Conservation (phyloP, 2,113 vertebrate species). For the Chloebia gouldiae region DNA sequence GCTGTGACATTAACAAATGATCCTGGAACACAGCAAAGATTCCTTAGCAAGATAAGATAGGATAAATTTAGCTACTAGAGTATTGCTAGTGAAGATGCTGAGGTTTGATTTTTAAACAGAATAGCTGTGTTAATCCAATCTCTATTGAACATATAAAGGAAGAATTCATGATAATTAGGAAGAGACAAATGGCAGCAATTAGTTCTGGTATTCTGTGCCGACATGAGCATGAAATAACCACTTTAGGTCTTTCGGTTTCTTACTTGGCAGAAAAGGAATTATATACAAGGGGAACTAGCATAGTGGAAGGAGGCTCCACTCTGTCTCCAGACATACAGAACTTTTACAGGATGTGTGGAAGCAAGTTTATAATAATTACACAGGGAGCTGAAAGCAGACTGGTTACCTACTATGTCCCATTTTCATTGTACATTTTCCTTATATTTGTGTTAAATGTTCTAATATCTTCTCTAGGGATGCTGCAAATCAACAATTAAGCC, state of each 20-base stretch:
- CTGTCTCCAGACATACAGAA: slow-evolving; percentile 30
- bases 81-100: neutral
- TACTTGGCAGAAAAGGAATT: slow-evolving; percentile 27
- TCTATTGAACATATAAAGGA: slow-evolving; percentile 26
- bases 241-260: slow-evolving; percentile 24
- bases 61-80: slow-evolving; percentile 47
- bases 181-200: slow-evolving; percentile 41
- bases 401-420: neutral
- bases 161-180: slow-evolving; percentile 47
- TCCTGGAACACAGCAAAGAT: slow-evolving; percentile 48
- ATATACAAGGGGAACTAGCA: neutral
- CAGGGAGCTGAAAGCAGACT: neutral
- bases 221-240: neutral
- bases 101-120: slow-evolving; percentile 59
- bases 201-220: slow-evolving; percentile 13
- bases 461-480: neutral
- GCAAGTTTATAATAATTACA: slow-evolving; percentile 15
- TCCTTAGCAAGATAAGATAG: slow-evolving; percentile 45
- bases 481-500: neutral
- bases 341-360: slow-evolving; percentile 8
- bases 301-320: slow-evolving; percentile 10
- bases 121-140: slow-evolving; percentile 29
- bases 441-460: neutral
- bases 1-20: slow-evolving; percentile 16
- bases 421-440: neutral